These are phyloP conservation scores for Colinus virginianus DNA, from an alignment of 2,113 vertebrate genomes.

Conservation along the genomic window DNA sequence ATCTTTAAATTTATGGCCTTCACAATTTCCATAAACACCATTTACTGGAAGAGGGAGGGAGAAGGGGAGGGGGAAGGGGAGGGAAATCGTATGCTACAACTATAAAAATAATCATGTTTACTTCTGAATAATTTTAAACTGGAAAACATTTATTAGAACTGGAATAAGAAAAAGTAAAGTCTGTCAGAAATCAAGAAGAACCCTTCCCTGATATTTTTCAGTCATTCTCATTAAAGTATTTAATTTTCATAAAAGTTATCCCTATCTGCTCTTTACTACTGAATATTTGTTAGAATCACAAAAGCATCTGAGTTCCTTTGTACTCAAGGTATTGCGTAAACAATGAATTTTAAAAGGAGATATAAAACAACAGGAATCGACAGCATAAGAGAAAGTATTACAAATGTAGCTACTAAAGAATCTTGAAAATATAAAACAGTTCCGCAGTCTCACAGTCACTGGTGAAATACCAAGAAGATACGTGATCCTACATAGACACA, in stretches of 20 bases:
- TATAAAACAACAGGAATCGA: background rate
- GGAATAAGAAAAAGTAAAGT: background rate
- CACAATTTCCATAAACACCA: background rate
- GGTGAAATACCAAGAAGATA: background rate
- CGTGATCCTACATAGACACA: background rate
- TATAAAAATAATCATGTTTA: background rate
- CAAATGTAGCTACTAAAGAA: background rate
- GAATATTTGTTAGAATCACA: background rate
- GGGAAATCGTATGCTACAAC: no score
- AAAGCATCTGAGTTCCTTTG: background rate
- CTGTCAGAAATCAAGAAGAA: background rate
- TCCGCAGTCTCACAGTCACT: background rate
- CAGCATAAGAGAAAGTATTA: background rate
- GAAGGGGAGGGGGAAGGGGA: no score
- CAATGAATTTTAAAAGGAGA: background rate
- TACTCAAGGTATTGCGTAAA: background rate
- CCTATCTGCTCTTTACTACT: background rate
- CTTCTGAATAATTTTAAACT: background rate
- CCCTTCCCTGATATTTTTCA: background rate
- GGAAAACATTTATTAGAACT: background rate
- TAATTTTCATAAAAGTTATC: background rate
- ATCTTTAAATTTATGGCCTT: background rate
- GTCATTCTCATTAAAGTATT: background rate
- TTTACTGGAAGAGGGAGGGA: background rate
- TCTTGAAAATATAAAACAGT: fast-evolving